A percentile compares a stretch with the other conserved stretches of the same genome.
Evolutionary conservation across 2,888 invertebrate species (phyloP).

Genomic region (Smittia sp.): DNA sequence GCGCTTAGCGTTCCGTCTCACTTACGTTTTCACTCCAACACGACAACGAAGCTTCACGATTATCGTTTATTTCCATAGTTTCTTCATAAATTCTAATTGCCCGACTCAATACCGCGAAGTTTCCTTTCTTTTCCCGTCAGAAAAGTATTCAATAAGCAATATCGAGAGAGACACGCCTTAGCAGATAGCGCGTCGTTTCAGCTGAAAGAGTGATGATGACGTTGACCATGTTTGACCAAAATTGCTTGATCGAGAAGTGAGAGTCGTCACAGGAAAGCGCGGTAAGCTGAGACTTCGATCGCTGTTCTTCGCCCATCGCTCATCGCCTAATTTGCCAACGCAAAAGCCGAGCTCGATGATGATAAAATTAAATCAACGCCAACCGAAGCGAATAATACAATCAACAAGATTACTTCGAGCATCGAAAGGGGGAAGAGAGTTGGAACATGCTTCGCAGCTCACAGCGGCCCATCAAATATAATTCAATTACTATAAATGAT

Average conservation of each 20-base stretch:
- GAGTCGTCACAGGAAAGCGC: background rate
- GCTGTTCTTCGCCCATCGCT: background rate
- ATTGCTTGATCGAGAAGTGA: background rate
- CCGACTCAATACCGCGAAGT: background rate
- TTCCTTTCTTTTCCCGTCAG: background rate
- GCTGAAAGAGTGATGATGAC: background rate
- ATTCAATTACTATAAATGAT: conserved; percentile 39
- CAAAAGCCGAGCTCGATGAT: background rate
- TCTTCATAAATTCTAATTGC: conserved; percentile 19
- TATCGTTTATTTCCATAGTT: conserved; percentile 24
- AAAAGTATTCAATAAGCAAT: background rate
- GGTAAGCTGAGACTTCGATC: background rate
- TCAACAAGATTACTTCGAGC: conserved; percentile 7
- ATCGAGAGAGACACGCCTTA: conserved; percentile 13
- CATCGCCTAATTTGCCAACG: conserved; percentile 14
- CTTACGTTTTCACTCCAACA: conserved; percentile 9
- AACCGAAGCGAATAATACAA: conserved; percentile 1
- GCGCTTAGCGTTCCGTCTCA: background rate
- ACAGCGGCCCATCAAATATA: background rate
- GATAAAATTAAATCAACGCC: conserved; percentile 14
- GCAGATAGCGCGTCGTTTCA: background rate
- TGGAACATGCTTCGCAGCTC: background rate
- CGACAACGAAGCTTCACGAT: background rate
- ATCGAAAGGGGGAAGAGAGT: background rate
- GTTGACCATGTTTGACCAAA: background rate